A percentile compares a stretch with the other conserved stretches of the same genome.
These are phyloP conservation scores for Dasyornis broadbenti DNA, from an alignment of 2,113 vertebrate genomes.

Conservation along the genomic window DNA sequence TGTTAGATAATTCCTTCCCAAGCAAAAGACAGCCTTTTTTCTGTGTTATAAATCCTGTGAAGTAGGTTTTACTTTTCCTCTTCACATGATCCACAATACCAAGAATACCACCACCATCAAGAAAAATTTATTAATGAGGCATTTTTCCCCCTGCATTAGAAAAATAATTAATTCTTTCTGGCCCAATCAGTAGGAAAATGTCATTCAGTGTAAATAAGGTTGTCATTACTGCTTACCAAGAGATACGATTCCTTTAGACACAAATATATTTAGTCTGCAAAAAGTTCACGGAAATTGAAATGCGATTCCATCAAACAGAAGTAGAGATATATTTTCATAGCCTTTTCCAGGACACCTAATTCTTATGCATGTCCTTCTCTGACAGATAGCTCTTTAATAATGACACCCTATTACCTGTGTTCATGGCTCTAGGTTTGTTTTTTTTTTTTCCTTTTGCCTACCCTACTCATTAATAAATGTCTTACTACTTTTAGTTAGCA, in stretches of 20 bases:
- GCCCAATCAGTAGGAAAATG: background rate
- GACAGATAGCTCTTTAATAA: constrained; percentile 11
- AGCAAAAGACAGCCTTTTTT: background rate
- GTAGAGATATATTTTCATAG: background rate
- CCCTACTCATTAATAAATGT: background rate
- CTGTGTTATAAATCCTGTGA: background rate
- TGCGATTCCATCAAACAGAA: constrained; percentile 13
- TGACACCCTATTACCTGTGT: background rate
- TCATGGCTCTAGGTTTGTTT: background rate
- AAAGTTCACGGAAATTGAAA: constrained; percentile 51
- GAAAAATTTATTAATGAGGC: background rate
- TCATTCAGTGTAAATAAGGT: background rate
- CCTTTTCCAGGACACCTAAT: constrained; percentile 20
- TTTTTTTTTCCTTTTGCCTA: background rate
- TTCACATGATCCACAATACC: background rate
- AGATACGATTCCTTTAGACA: background rate
- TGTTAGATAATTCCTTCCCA: background rate
- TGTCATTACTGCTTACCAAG: background rate
- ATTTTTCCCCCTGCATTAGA: background rate
- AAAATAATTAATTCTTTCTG: background rate
- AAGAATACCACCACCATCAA: background rate
- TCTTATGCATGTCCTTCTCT: background rate
- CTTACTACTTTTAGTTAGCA: background rate
- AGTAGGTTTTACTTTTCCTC: background rate
- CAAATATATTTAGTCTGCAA: background rate